These are phyloP conservation scores for Notolepis coatsorum DNA, from an alignment of 2,797 vertebrate species.

Conservation along the genomic window DNA sequence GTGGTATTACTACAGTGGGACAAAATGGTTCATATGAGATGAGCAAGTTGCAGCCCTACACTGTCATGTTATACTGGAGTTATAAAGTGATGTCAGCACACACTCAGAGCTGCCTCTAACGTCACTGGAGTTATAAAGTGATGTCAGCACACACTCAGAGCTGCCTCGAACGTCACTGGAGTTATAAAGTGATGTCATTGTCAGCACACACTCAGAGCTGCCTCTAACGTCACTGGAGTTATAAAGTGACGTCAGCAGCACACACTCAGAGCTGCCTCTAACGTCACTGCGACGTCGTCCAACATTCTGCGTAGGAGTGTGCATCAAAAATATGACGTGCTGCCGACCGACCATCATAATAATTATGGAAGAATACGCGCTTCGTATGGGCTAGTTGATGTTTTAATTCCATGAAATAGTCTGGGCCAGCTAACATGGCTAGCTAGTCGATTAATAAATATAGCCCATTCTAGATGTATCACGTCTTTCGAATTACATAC, in stretches of 20 bases:
- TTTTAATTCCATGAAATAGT: constrained; percentile 46
- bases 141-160: too few species aligned
- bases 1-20: too few species aligned
- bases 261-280: background rate
- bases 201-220: too few species aligned
- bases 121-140: constrained; percentile 8
- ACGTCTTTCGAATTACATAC: constrained; percentile 38
- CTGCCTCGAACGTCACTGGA: background rate
- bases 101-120: too few species aligned
- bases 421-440: constrained; percentile 27
- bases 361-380: fast-evolving
- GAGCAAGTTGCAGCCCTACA: too few species aligned
- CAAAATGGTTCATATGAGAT: too few species aligned
- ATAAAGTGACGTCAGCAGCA: too few species aligned
- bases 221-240: constrained; percentile 1
- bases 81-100: too few species aligned
- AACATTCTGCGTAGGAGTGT: fast-evolving
- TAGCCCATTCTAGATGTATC: background rate
- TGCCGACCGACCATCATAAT: fast-evolving
- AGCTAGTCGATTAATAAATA: constrained; percentile 13
- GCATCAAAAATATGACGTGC: background rate
- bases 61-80: too few species aligned
- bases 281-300: background rate
- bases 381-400: background rate
- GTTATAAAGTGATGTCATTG: too few species aligned